phyloP scores from a whole-genome alignment of 2,113 vertebrate species.

The Ctenomys sociabilis region DNA sequence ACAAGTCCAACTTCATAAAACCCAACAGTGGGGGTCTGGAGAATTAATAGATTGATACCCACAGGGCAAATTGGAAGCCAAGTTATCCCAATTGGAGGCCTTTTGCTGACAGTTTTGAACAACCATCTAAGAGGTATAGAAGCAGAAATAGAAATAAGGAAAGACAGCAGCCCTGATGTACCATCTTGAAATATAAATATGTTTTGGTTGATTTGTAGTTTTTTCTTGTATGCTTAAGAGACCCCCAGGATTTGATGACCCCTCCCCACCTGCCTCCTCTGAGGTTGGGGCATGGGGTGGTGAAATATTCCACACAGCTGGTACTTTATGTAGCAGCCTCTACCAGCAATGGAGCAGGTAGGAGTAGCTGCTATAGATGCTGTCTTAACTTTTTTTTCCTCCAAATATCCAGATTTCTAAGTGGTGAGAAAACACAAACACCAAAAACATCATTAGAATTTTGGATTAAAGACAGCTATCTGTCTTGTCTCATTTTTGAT shows the following conservation, averaged over 20 bases:
- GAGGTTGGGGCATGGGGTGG: neutral
- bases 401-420: constrained; percentile 62
- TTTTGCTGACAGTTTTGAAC: constrained; percentile 55
- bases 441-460: constrained; percentile 64
- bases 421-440: constrained; percentile 57
- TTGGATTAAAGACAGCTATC: constrained; percentile 62
- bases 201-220: constrained; percentile 10
- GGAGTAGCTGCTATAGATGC: constrained; percentile 50
- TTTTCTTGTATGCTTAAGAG: constrained; percentile 51
- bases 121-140: constrained; percentile 58
- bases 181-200: neutral
- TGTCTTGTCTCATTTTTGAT: constrained; percentile 57
- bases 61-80: constrained; percentile 54
- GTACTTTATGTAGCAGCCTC: constrained; percentile 48
- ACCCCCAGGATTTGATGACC: neutral
- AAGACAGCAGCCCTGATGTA: constrained; percentile 16
- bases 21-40: constrained; percentile 29
- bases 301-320: constrained; percentile 43
- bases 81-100: constrained; percentile 36
- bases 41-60: constrained; percentile 46
- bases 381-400: constrained; percentile 44
- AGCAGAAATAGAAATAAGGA: constrained; percentile 50
- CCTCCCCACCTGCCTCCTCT: constrained; percentile 8
- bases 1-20: constrained; percentile 55
- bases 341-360: constrained; percentile 44